These are phyloP conservation scores for Falco biarmicus DNA, from an alignment of 2,797 vertebrate genomes.

Conservation along the genomic window DNA sequence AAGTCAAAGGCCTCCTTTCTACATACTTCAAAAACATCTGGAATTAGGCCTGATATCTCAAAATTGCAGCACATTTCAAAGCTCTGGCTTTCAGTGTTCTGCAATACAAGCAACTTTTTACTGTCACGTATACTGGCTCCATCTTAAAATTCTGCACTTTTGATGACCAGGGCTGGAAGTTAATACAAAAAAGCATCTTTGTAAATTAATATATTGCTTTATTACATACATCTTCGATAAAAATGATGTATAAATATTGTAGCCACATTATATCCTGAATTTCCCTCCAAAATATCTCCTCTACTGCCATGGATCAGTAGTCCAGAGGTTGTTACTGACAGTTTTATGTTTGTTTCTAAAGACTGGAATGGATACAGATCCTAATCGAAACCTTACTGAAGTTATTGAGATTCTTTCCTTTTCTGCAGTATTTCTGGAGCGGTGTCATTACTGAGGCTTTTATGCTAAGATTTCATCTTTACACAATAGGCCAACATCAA, in stretches of 20 bases:
- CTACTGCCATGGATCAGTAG: not conserved
- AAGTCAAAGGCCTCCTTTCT: not conserved
- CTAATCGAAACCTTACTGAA: not conserved
- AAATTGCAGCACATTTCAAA: not conserved
- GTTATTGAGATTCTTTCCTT: conserved; percentile 21
- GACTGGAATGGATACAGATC: not conserved
- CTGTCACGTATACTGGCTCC: not conserved
- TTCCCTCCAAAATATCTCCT: not conserved
- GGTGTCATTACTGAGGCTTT: not conserved
- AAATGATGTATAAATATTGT: not conserved
- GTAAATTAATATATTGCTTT: not conserved
- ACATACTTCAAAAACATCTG: not conserved
- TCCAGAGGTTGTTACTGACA: not conserved
- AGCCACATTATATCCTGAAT: not conserved
- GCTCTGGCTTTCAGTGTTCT: not conserved
- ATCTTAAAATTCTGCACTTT: not conserved
- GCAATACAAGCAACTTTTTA: not conserved
- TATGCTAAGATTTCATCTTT: conserved; percentile 4
- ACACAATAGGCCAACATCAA: not conserved
- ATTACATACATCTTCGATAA: not conserved
- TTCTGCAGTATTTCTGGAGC: conserved; percentile 11
- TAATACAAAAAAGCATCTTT: not conserved
- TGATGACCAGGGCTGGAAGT: not conserved
- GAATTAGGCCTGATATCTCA: not conserved
- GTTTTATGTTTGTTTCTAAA: conserved; percentile 4